Evolutionary conservation across 2,888 invertebrate genomes (phyloP), one percentile per base, ranked within the genome.

Genomic region (Cybosia mesomella): DNA sequence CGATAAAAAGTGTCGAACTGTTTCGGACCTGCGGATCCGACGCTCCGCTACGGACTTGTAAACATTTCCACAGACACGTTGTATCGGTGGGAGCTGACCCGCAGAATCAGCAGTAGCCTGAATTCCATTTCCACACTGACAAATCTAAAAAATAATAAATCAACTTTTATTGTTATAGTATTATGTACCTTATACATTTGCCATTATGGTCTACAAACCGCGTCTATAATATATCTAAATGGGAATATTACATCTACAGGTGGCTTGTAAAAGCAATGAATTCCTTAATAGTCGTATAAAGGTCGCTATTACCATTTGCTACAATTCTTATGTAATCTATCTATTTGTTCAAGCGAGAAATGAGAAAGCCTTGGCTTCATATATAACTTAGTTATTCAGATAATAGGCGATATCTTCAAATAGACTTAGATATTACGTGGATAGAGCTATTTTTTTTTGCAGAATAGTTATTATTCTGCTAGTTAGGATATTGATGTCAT

Each of bases 191-290:
- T 53, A n/a, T 58, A n/a, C n/a, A 58, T 58, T 28, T 32, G 21
- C 22, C 22, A n/a, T 58, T 36, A 53, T 3, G 34, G 11, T 49
- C 21, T 22, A 64, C 2, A 65, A 64, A 39, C 28, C 7, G 18
- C 0, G 5, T 15, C 5, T 22, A n/a, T 28, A 62, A 53, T 53
- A 59, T 60, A 60, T 54, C 53, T 36, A 59, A 54, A 66, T 59
- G n/a, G 24, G 13, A 21, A 21, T 24, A 66, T 59, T 59, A 66
- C 54, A n/a, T 54, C 66, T 66, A 60, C 55, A 60, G 66, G 60
- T 66, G 60, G 60, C n/a, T 28, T 60, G 7, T 66, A 32, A 55
- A 59, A 49, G 21, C 53, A 49, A 10, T 36, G 15, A 28, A 18
- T 36, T 39, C 11, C n/a, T 54, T 59, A 49, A 36, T 36, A 60